phyloP scores from a whole-genome alignment of 2,797 vertebrate species.

The Chaenodraco wilsoni region DNA sequence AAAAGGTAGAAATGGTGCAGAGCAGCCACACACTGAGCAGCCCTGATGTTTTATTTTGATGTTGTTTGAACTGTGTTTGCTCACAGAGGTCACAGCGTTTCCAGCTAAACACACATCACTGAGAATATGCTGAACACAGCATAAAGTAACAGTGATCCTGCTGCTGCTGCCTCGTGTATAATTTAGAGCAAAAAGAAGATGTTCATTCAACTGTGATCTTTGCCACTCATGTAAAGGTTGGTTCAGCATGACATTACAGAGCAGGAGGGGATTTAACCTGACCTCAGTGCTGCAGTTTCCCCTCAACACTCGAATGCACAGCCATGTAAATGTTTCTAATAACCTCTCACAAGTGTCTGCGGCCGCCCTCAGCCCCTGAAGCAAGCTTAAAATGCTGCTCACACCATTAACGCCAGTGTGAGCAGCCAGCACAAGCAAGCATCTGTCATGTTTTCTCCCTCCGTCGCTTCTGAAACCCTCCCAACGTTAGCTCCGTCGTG shows the following conservation, averaged over 20 bases:
- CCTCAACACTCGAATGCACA: constrained; percentile 23
- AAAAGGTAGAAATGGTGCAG: constrained; percentile 47
- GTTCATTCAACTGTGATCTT: constrained; percentile 53
- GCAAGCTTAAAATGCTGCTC: constrained; percentile 48
- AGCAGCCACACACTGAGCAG: constrained; percentile 39
- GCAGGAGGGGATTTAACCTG: constrained; percentile 23
- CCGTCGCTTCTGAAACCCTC: constrained; percentile 28
- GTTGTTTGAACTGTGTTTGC: constrained; percentile 36
- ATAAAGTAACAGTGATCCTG: constrained; percentile 27
- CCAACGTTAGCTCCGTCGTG: constrained; percentile 36
- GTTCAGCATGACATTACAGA: constrained; percentile 31
- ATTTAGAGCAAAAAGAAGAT: constrained; percentile 52
- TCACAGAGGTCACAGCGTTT: constrained; percentile 38
- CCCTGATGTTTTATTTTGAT: constrained; percentile 49
- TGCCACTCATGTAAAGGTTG: constrained; percentile 22
- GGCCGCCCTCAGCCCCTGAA: constrained; percentile 23
- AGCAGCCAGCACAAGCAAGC: constrained; percentile 38
- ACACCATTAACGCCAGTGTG: constrained; percentile 48
- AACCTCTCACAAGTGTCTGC: constrained; percentile 55
- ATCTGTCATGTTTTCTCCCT: constrained; percentile 52
- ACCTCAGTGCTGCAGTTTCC: constrained; percentile 37
- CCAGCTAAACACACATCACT: constrained; percentile 27
- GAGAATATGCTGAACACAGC: constrained; percentile 8
- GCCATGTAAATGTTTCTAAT: constrained; percentile 59
- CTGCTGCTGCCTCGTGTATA: constrained; percentile 45